Evolutionary conservation across 2,888 invertebrate species (phyloP).

Genomic region (Acanthosepion lycidas): DNA sequence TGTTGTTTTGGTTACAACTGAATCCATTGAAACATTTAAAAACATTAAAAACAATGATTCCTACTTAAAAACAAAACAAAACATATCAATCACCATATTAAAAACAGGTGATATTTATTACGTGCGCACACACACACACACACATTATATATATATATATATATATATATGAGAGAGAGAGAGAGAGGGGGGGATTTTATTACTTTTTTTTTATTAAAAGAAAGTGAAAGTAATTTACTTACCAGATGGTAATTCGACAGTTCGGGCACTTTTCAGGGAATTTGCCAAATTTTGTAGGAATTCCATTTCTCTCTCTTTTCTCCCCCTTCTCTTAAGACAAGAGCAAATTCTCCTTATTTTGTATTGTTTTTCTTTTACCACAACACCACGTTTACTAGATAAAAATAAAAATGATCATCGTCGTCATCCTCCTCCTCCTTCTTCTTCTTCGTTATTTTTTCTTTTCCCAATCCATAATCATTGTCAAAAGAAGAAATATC

Average conservation of each 20-base stretch:
- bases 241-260: slow-evolving; percentile 71
- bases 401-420: neutral
- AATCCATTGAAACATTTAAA: no score
- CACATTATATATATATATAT: no score
- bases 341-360: slow-evolving; percentile 33
- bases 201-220: neutral
- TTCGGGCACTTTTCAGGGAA: slow-evolving; percentile 67
- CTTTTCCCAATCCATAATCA: neutral
- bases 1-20: no score
- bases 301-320: slow-evolving; percentile 61
- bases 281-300: slow-evolving; percentile 70
- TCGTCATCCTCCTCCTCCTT: neutral
- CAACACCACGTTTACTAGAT: neutral
- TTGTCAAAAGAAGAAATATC: neutral
- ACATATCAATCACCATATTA: neutral
- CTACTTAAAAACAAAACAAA: neutral
- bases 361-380: neutral
- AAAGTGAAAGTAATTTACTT: slow-evolving; percentile 43
- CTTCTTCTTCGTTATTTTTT: neutral
- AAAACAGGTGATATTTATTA: no score
- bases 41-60: no score
- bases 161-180: no score
- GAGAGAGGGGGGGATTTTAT: neutral
- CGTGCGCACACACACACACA: no score
- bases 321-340: neutral